These are phyloP conservation scores for Drosophila pegasa DNA, from an alignment of 2,888 invertebrate genomes.

Conservation along the genomic window DNA sequence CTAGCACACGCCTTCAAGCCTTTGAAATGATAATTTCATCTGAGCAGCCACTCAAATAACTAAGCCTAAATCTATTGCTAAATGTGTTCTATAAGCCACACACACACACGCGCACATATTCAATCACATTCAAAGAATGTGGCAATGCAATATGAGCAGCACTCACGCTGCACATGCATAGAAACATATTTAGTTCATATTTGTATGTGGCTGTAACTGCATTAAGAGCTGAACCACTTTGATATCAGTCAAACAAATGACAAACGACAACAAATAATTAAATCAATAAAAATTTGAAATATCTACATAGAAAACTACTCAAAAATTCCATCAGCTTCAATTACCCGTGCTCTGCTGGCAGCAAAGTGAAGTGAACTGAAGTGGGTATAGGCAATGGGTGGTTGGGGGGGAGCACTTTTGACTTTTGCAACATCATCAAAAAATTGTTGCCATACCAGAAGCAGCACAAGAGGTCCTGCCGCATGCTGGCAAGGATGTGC, in stretches of 20 bases:
- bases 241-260: conserved; percentile 39
- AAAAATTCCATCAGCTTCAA: conserved; percentile 77
- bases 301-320: conserved; percentile 65
- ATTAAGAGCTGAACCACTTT: conserved; percentile 34
- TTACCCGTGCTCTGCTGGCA: conserved; percentile 41
- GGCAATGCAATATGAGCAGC: conserved; percentile 33
- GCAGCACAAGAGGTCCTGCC: conserved; percentile 50
- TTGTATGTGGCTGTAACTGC: conserved; percentile 18
- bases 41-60: conserved; percentile 5
- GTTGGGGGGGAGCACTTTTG: conserved; percentile 21
- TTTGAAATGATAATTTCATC: conserved; percentile 7
- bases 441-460: conserved; percentile 68
- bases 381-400: not conserved
- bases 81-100: conserved; percentile 21
- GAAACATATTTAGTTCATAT: not conserved
- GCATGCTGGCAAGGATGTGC: conserved; percentile 44
- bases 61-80: conserved; percentile 17
- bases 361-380: conserved; percentile 2
- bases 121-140: conserved; percentile 20
- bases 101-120: not conserved
- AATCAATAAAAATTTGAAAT: conserved; percentile 77
- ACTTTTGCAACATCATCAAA: conserved; percentile 78
- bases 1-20: not conserved
- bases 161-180: conserved; percentile 13
- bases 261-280: conserved; percentile 65